These are phyloP conservation scores for Drosophila kepulauana DNA, from an alignment of 1,140 invertebrate species.

Conservation along the genomic window DNA sequence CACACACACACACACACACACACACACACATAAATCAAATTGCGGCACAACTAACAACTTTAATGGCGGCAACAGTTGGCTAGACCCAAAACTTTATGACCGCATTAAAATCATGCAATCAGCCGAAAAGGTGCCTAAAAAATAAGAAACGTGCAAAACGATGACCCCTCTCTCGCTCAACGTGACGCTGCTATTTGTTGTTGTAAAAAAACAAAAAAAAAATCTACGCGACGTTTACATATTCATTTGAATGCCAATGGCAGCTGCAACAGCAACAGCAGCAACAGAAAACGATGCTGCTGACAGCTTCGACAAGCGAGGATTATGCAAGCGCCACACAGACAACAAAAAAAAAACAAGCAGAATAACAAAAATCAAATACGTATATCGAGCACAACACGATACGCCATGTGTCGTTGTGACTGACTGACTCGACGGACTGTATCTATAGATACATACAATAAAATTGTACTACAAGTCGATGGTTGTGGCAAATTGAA, in stretches of 20 bases:
- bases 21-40: constrained; percentile 60
- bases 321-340: constrained; percentile 77
- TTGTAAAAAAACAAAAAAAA: constrained; percentile 41
- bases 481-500: constrained; percentile 67
- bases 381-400: constrained; percentile 49
- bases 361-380: constrained; percentile 45
- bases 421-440: neutral
- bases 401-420: constrained; percentile 69
- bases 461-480: constrained; percentile 38
- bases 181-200: constrained; percentile 33
- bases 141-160: constrained; percentile 55
- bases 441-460: constrained; percentile 28
- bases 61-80: constrained; percentile 29
- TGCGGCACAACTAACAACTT: constrained; percentile 25
- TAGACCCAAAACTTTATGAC: constrained; percentile 37
- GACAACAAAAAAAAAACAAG: neutral
- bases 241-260: constrained; percentile 81
- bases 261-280: constrained; percentile 57
- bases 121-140: constrained; percentile 42
- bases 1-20: neutral
- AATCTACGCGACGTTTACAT: constrained; percentile 70
- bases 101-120: constrained; percentile 10
- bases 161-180: constrained; percentile 49
- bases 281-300: constrained; percentile 36
- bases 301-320: constrained; percentile 77